A percentile compares a stretch with the other conserved stretches of the same genome.
Conservation (phyloP, 2,113 vertebrate genomes). For the Aleadryas rufinucha region DNA sequence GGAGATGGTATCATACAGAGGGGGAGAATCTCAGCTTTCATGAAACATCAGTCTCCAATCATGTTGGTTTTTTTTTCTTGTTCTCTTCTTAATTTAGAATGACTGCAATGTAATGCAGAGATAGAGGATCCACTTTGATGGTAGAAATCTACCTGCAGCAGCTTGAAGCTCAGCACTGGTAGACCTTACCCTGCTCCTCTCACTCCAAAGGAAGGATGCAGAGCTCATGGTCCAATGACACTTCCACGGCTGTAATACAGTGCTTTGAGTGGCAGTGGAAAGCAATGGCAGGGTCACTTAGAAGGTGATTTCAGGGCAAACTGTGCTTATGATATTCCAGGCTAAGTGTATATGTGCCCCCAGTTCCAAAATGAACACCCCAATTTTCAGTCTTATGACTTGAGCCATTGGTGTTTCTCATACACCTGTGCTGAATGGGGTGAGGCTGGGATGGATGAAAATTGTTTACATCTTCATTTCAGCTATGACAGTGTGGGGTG, state of each 20-base stretch:
- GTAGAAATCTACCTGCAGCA: background rate
- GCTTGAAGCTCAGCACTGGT: background rate
- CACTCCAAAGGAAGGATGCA: background rate
- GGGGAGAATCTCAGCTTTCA: constrained; percentile 15
- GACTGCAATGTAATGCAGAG: background rate
- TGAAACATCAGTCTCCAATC: background rate
- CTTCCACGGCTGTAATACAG: background rate
- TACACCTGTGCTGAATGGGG: background rate
- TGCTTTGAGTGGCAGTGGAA: background rate
- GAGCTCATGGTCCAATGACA: background rate
- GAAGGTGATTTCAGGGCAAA: background rate
- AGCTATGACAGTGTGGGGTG: background rate
- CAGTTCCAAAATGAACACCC: background rate
- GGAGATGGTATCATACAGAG: constrained; percentile 35
- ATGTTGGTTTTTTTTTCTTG: background rate
- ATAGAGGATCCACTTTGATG: background rate
- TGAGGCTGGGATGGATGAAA: background rate
- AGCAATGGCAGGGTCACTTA: background rate
- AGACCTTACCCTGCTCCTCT: background rate
- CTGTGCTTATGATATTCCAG: background rate
- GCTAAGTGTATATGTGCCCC: background rate
- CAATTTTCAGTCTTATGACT: background rate
- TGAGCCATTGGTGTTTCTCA: background rate
- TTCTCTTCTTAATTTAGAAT: background rate
- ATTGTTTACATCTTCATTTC: background rate